Evolutionary conservation across 2,888 invertebrate genomes (phyloP), one percentile per base, ranked within the genome.

Genomic region (Coelogynopora nodosa): DNA sequence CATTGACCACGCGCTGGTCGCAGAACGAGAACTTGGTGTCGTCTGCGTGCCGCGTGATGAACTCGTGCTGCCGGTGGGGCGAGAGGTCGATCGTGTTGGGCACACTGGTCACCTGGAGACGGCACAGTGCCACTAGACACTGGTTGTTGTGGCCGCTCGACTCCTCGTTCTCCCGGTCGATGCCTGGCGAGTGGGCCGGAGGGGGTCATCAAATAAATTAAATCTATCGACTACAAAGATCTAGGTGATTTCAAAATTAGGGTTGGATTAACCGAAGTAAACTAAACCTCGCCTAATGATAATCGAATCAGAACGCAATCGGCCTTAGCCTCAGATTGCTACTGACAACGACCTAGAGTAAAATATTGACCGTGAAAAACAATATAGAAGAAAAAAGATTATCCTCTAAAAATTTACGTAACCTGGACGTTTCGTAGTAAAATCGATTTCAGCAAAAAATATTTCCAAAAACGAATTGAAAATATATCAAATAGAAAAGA

Each of bases 1-100:
- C 94, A 89, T 95, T 67, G 23, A 23, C 67, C 0, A 87, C 31
- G 5, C 87, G 87, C 92, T 98, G 98, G 93, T 99, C 99, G 86
- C 98, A 97, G 93, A 99, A 99, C 85, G 98, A 97, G 92, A 98
- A 97, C 91, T 97, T 98, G 26, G 98, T 98, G 91, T 99, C 98
- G 90, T 95, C 95, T 82, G 96, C 95, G 93, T 99, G 97, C 74
- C 99, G 94, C 82, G 98, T 97, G 90, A 98, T 97, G 92, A 99
- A 99, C 93, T 99, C 98, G 81, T 90, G 89, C 89, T 94, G 90
- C 84, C 90, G 89, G 82, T 90, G 96, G 87, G 95, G 94, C 89
- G 95, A 94, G 91, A 96, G 93, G 92, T 99, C 98, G 88, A 95
- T 94, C 88, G 95, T 95, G 92, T 95, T 96, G 18, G 98, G 97